phyloP scores from a whole-genome alignment of 2,113 vertebrate species.

The Anthoscopus minutus region DNA sequence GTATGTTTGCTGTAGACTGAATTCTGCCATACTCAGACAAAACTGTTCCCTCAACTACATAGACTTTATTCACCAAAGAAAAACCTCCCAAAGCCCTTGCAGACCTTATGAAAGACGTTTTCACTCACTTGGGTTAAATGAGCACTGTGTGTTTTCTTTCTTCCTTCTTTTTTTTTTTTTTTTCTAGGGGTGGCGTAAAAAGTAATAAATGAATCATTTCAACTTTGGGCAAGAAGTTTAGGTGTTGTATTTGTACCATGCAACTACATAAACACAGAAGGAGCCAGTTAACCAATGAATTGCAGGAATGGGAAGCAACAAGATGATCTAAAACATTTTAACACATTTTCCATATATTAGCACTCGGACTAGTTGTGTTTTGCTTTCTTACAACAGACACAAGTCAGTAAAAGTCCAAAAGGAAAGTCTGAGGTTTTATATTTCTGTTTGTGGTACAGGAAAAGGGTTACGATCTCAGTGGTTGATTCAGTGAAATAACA shows the following conservation, averaged over 20 bases:
- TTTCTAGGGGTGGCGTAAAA: not conserved
- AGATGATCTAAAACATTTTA: conserved; percentile 18
- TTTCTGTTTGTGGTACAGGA: conserved; percentile 72
- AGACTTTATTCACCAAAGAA: conserved; percentile 63
- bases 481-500: conserved; percentile 73
- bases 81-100: not conserved
- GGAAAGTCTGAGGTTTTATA: conserved; percentile 72
- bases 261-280: conserved; percentile 66
- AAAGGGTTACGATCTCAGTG: conserved; percentile 67
- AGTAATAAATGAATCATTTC: conserved; percentile 74
- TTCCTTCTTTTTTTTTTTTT: not conserved
- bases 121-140: conserved; percentile 67
- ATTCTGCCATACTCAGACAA: not conserved
- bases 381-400: conserved; percentile 42
- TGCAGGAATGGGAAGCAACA: not conserved
- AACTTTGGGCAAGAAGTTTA: conserved; percentile 46
- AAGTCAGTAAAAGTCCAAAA: conserved; percentile 54
- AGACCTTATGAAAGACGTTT: conserved; percentile 75
- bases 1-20: not conserved
- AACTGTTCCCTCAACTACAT: conserved; percentile 48
- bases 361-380: conserved; percentile 1
- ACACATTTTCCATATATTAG: conserved; percentile 61
- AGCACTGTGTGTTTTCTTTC: conserved; percentile 59
- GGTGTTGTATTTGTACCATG: conserved; percentile 70
- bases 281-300: conserved; percentile 51